These are phyloP conservation scores for Pao palembangensis DNA, from an alignment of 2,113 vertebrate genomes.

Conservation along the genomic window DNA sequence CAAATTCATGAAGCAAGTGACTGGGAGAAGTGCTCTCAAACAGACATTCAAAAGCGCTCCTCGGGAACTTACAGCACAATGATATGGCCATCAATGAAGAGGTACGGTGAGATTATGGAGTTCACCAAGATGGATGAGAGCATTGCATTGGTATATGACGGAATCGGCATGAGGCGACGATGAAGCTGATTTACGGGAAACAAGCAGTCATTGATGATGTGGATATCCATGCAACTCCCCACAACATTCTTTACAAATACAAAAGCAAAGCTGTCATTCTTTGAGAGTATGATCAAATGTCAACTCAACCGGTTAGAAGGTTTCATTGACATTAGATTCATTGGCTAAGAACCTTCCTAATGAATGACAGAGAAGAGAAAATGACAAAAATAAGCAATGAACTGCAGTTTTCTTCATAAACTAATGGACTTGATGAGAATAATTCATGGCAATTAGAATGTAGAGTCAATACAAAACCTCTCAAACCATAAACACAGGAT, in stretches of 20 bases:
- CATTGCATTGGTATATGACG: slow-evolving; percentile 65
- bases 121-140: slow-evolving; percentile 67
- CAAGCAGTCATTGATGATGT: slow-evolving; percentile 59
- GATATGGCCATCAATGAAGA: slow-evolving; percentile 64
- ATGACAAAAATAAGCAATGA: slow-evolving; percentile 42
- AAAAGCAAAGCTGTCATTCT: slow-evolving; percentile 59
- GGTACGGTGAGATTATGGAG: slow-evolving; percentile 56
- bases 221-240: slow-evolving; percentile 50
- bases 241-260: slow-evolving; percentile 28
- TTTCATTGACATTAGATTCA: background rate
- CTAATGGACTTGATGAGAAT: slow-evolving; percentile 14
- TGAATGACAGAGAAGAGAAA: slow-evolving; percentile 51
- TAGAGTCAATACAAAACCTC: slow-evolving; percentile 40
- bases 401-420: slow-evolving; percentile 6
- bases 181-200: slow-evolving; percentile 65
- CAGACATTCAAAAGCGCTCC: slow-evolving; percentile 72
- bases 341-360: slow-evolving; percentile 3
- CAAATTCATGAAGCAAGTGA: slow-evolving; percentile 38
- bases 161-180: slow-evolving; percentile 67
- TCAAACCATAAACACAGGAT: slow-evolving; percentile 41
- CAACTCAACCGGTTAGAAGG: slow-evolving; percentile 2
- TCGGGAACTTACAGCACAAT: slow-evolving; percentile 70
- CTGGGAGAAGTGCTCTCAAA: slow-evolving; percentile 59
- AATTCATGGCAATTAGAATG: slow-evolving; percentile 36
- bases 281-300: slow-evolving; percentile 2